phyloP scores from a whole-genome alignment of 2,113 vertebrate genomes.

The Probosciger aterrimus region DNA sequence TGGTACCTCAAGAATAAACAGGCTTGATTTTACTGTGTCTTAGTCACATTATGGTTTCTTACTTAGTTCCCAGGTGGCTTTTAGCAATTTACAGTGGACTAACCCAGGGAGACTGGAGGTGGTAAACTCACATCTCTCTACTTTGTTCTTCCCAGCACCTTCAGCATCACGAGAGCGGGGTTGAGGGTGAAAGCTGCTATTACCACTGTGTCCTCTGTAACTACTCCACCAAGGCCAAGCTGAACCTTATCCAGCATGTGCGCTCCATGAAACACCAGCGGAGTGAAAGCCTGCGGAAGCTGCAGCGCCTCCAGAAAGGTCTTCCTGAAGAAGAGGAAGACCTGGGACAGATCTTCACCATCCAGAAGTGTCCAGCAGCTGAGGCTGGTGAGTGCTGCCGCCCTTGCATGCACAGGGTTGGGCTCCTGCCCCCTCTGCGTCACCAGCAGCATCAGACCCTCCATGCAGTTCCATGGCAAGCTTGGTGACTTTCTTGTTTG shows the following conservation, averaged over 20 bases:
- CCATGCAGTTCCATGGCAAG: not conserved
- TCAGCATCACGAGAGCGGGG: conserved; percentile 93
- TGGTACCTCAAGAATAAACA: not conserved
- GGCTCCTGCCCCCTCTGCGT: not conserved
- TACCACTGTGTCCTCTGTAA: conserved; percentile 95
- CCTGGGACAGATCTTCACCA: conserved; percentile 94
- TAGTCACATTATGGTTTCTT: not conserved
- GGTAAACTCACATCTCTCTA: not conserved
- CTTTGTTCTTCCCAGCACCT: conserved; percentile 83
- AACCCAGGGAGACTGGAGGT: not conserved
- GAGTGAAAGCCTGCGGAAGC: conserved; percentile 92
- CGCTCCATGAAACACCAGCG: conserved; percentile 99
- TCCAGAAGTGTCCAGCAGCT: conserved; percentile 87
- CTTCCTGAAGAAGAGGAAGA: conserved; percentile 93
- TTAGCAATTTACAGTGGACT: not conserved
- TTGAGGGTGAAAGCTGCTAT: conserved; percentile 94
- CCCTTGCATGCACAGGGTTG: rapidly evolving
- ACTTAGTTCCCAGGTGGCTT: not conserved
- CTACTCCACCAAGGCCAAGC: conserved; percentile 99
- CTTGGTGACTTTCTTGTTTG: not conserved
- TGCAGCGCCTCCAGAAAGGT: conserved; percentile 95
- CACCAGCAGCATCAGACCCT: rapidly evolving
- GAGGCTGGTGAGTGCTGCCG: conserved; percentile 83
- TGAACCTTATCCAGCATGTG: conserved; percentile 98
- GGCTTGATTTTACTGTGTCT: not conserved